phyloP scores from a whole-genome alignment of 1,140 invertebrate genomes.

The Aethina tumida region DNA sequence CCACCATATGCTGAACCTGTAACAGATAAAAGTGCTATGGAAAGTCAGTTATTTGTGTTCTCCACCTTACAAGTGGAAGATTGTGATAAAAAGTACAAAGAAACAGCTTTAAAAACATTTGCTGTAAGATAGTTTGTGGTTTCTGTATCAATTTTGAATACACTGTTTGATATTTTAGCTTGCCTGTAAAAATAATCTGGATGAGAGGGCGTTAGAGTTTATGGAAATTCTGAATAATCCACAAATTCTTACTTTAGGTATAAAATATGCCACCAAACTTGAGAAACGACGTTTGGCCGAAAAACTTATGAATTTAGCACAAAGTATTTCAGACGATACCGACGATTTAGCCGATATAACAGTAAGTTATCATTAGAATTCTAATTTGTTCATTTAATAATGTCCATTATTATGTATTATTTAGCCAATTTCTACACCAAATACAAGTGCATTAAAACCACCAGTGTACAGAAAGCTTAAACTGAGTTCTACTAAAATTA shows the following conservation, averaged over 20 bases:
- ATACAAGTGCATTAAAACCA: slow-evolving; percentile 5
- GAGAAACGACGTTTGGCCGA: slow-evolving; percentile 69
- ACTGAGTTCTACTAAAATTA: slow-evolving; percentile 3
- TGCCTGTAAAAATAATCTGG: slow-evolving; percentile 71
- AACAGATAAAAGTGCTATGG: slow-evolving; percentile 71
- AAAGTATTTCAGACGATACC: slow-evolving; percentile 10
- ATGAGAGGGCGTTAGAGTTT: slow-evolving; percentile 77
- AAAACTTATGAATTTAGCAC: slow-evolving; percentile 45
- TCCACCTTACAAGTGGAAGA: slow-evolving; percentile 49
- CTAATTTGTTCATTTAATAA: neutral
- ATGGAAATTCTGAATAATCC: slow-evolving; percentile 71
- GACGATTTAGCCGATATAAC: neutral
- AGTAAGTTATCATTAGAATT: neutral
- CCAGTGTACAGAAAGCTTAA: slow-evolving; percentile 7
- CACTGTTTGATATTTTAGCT: slow-evolving; percentile 45
- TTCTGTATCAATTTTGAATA: slow-evolving; percentile 9
- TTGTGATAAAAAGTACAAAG: slow-evolving; percentile 52
- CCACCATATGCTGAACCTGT: slow-evolving; percentile 73
- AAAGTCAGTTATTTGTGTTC: slow-evolving; percentile 62
- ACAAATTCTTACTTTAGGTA: slow-evolving; percentile 68
- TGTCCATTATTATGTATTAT: neutral
- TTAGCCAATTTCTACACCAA: slow-evolving; percentile 1
- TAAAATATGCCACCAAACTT: slow-evolving; percentile 74
- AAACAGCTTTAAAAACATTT: slow-evolving; percentile 82
- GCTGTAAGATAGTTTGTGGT: slow-evolving; percentile 49